These are phyloP conservation scores for Tenthredo livida DNA, from an alignment of 2,888 invertebrate genomes.

Conservation along the genomic window DNA sequence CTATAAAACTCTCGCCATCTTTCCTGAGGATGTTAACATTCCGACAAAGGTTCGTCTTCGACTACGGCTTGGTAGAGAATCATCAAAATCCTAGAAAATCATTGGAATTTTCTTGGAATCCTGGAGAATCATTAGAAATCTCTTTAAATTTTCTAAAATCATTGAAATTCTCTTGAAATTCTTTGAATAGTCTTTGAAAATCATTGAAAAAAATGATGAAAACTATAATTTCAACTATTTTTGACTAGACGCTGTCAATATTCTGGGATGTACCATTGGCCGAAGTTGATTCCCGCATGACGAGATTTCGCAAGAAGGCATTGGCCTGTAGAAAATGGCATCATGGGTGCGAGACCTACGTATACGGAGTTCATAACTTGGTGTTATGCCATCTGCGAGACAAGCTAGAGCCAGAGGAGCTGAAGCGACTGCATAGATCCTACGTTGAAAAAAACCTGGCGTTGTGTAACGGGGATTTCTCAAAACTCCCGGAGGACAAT, in stretches of 20 bases:
- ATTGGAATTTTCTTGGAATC: no score
- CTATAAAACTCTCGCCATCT: slow-evolving; percentile 84
- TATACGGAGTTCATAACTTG: slow-evolving; percentile 87
- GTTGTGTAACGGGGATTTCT: slow-evolving; percentile 78
- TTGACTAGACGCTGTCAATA: slow-evolving; percentile 77
- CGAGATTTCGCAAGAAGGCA: slow-evolving; percentile 84
- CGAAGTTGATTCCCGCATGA: slow-evolving; percentile 83
- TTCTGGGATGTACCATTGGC: slow-evolving; percentile 78
- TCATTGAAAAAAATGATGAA: no score
- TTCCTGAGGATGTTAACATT: slow-evolving; percentile 86
- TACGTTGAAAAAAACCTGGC: slow-evolving; percentile 82
- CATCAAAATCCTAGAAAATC: background rate
- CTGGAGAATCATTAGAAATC: no score
- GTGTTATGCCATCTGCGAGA: slow-evolving; percentile 83
- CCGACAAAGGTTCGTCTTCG: slow-evolving; percentile 80
- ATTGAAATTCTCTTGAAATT: no score
- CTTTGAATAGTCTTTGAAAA: no score
- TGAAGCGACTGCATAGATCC: slow-evolving; percentile 80
- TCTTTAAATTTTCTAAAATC: no score
- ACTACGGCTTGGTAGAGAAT: background rate
- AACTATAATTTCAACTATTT: background rate
- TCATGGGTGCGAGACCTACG: slow-evolving; percentile 81
- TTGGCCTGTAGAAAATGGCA: slow-evolving; percentile 84
- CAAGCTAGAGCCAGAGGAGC: slow-evolving; percentile 76
- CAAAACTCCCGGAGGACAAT: slow-evolving; percentile 85